These are phyloP conservation scores for Palythoa caribaeorum DNA, from an alignment of 92 coral and sea anemone genomes.

Conservation along the genomic window DNA sequence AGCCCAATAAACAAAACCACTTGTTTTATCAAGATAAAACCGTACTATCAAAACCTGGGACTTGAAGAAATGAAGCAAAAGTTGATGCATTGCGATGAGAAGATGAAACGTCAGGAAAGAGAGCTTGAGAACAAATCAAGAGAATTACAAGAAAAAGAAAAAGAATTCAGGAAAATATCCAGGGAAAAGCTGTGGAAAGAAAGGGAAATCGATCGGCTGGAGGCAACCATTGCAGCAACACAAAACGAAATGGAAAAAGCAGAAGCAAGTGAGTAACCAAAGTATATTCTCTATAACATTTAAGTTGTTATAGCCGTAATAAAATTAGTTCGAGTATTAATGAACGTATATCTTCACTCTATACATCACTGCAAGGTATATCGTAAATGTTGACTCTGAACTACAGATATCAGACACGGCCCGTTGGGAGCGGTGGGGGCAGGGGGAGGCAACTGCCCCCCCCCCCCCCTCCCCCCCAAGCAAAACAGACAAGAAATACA, in stretches of 20 bases:
- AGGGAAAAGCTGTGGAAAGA: conserved; percentile 59
- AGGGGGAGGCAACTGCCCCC: no score
- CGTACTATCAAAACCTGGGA: conserved; percentile 59
- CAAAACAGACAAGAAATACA: no score
- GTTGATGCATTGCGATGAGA: conserved; percentile 62
- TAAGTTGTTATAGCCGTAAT: not conserved
- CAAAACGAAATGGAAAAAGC: conserved; percentile 47
- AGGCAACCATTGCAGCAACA: conserved; percentile 47
- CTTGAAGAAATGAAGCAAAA: conserved; percentile 63
- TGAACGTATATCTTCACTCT: no score
- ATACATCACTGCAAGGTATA: no score
- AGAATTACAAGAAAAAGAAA: conserved; percentile 63
- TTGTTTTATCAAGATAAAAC: conserved; percentile 40
- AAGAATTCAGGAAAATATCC: conserved; percentile 61
- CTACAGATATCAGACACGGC: no score
- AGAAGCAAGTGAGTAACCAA: conserved; percentile 59
- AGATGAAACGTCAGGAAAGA: conserved; percentile 60
- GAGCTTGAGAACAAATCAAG: conserved; percentile 57
- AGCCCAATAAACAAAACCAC: conserved; percentile 33
- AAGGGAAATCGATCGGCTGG: conserved; percentile 60
- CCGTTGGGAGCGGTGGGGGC: no score
- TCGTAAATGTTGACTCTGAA: no score
- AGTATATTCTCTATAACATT: not conserved
- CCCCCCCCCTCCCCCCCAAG: no score
- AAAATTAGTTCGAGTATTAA: no score